Percentiles rank a stretch among this genome's conserved stretches.
phyloP scores from a whole-genome alignment of 2,113 vertebrate genomes.

The Elaphurus davidianus region DNA sequence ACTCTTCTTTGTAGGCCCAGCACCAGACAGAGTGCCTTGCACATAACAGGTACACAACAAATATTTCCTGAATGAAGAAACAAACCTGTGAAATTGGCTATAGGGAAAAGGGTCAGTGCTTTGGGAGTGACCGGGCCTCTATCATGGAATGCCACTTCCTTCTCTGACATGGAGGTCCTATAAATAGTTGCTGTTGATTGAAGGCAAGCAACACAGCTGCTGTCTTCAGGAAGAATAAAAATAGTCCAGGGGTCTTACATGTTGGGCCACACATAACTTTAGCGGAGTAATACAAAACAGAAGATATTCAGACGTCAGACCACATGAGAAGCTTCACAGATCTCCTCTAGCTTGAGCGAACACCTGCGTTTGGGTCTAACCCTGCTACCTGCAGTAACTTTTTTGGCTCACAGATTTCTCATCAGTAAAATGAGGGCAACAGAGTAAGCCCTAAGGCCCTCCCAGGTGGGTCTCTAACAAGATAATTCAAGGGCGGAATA shows the following conservation, averaged over 20 bases:
- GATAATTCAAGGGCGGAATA: neutral
- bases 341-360: neutral
- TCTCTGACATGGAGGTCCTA: constrained; percentile 32
- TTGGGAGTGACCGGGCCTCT: constrained; percentile 22
- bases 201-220: constrained; percentile 27
- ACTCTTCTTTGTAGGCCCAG: neutral
- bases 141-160: constrained; percentile 35
- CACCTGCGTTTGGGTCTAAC: neutral
- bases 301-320: neutral
- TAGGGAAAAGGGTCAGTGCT: constrained; percentile 16
- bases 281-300: neutral
- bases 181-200: constrained; percentile 63
- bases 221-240: constrained; percentile 58
- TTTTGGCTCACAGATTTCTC: neutral
- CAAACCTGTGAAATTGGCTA: constrained; percentile 2
- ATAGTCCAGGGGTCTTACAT: constrained; percentile 58
- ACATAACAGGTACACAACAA: neutral
- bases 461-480: neutral
- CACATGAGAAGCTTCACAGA: neutral
- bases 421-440: neutral
- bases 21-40: neutral
- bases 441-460: neutral
- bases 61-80: neutral
- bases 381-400: neutral
- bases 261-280: constrained; percentile 6